Base-by-base conservation (phyloP, 2,113 vertebrate species). In the Salminus brasiliensis region DNA sequence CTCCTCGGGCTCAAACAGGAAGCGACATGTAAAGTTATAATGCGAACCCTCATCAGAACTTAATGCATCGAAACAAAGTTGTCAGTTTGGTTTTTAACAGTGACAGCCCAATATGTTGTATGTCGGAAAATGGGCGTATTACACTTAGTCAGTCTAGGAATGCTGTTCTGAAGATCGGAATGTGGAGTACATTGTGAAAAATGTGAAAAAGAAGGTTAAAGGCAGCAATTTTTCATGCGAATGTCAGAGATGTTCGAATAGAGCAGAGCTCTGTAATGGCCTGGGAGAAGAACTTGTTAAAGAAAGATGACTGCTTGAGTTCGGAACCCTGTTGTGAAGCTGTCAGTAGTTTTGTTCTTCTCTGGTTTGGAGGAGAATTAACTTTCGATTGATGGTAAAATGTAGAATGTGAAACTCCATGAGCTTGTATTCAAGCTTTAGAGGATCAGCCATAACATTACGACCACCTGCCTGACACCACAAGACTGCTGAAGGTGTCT, bases 1-100 rank as follows among this genome's bases (percentile, higher is more conserved):
- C 25, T 43, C 18, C 5, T 68, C 18, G 8, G 32, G 74, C 47
- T 67, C 21, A 18, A 25, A 67, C 74, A 76, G 65, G 74, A 67
- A 76, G 67, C 36, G 47, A 52, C 62, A 67, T 32, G 74, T 62
- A 76, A 49, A 18, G 29, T 23, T 66, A 66, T n/a, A 66, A 18
- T 0, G 34, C 9, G 21, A 23, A 27, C 34, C 12, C 60, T 29
- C 16, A 41, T 66, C 15, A 53, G 16, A 67, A 43, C 63, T 68
- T 43, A 68, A 27, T 23, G 27, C 41, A 29, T 27, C 47, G 43
- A 49, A 34, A 39, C 36, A 72, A 53, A 32, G 18, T 32, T 52
- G 18, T 66, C 34, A 32, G 52, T 57, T 68, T 57, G 21, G 43
- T 76, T 65, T 67, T 76, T 27, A n/a, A 63, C 60, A 21, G 9